Base-by-base conservation (phyloP, 2,888 invertebrate species). In the Trissoscelio sp. region DNA sequence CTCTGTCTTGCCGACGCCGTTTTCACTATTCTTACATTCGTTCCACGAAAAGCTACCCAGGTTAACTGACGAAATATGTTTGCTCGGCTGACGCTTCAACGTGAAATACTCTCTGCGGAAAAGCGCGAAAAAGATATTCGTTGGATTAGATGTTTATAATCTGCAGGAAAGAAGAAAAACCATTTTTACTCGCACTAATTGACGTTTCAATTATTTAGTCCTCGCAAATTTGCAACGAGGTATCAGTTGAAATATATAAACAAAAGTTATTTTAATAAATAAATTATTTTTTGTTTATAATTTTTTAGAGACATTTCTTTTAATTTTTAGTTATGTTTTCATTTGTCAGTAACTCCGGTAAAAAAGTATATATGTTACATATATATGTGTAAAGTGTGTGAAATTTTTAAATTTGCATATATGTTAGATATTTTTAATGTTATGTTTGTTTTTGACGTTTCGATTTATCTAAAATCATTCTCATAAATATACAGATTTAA, bases 1-100 rank as follows among this genome's bases (percentile, higher is more conserved):
- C 77, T 60, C 37, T 24, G 20, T 53, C 28, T 24, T n/a, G 14
- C 51, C 58, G 6, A 34, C 48, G 42, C 37, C 64, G 53, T 64
- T 64, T 74, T 64, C 82, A 62, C 74, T 70, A 79, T 75, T 82
- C 74, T 79, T 66, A 70, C 60, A 79, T 82, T 79, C 82, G 79
- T 75, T 74, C 31, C 73, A 57, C 73, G 69, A 69, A 78, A 72
- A 73, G 55, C 62, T 73, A 74, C 69, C 81, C 31, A 53, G 37
- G 81, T 78, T 78, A 75, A 74, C 70, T 79, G 70, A 75, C 82
- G 79, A 82, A 82, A 82, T 82, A 82, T 79, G 82, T 82, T 79
- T 79, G 60, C 66, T 58, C 22, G 58, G 55, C 69, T 69, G 67
- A 78, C 67, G 60, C 62, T 46, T 67, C 22, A 34, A 62, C 69